Conservation (phyloP, 2,888 invertebrate genomes). For the Himalopsyche japonica region DNA sequence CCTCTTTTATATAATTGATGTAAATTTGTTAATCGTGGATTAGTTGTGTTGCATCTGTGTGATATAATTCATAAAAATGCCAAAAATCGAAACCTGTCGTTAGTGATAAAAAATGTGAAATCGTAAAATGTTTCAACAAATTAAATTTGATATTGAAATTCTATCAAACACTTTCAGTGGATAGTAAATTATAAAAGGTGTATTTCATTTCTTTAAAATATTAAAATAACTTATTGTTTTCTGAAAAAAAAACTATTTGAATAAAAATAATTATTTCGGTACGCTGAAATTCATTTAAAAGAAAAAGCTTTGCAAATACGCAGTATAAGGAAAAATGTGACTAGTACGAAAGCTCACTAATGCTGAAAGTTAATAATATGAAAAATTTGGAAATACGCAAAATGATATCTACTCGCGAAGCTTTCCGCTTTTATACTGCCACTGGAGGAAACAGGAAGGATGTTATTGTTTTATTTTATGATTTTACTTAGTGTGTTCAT, state of each 20-base stretch:
- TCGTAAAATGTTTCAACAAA: too few relatives aligned
- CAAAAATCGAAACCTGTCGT: too few relatives aligned
- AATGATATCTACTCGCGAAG: background rate
- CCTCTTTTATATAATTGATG: too few relatives aligned
- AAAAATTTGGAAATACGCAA: background rate
- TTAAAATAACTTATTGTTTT: too few relatives aligned
- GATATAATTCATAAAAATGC: too few relatives aligned
- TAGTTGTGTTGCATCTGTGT: too few relatives aligned
- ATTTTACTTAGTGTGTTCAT: background rate
- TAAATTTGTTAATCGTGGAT: too few relatives aligned
- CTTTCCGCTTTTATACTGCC: background rate
- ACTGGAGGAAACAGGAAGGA: slow-evolving; percentile 26
- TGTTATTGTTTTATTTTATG: slow-evolving; percentile 33
- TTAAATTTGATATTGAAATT: too few relatives aligned
- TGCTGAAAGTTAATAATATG: background rate
- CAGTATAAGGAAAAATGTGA: background rate
- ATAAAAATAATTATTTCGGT: background rate
- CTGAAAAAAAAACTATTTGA: background rate
- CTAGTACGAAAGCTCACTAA: background rate
- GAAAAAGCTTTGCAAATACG: background rate
- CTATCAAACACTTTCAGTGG: too few relatives aligned
- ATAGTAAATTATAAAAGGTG: too few relatives aligned
- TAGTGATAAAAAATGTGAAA: too few relatives aligned
- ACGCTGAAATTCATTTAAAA: background rate
- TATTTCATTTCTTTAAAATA: too few relatives aligned